Evolutionary conservation across 2,888 invertebrate species (phyloP), one percentile per base, ranked within the genome.

Genomic region (Ischnura elegans): DNA sequence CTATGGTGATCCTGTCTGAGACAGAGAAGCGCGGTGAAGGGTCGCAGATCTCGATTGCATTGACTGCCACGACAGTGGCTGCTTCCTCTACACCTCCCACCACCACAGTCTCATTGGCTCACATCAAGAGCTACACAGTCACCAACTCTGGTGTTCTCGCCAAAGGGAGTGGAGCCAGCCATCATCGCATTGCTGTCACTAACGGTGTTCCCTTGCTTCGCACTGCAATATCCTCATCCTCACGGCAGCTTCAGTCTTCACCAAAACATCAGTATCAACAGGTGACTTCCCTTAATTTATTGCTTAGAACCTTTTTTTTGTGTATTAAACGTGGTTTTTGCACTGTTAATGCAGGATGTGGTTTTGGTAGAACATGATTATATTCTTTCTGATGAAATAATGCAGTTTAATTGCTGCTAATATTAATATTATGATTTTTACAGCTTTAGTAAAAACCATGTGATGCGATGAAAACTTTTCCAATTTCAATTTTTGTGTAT

Each of bases 41-140:
- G 93, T 46, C 96, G 47, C 96, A 97, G 42, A 96, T 97, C 43
- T 96, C 97, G 16, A 97, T 97, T 95, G 97, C 93, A 5, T 29
- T 86, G 16, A 97, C 97, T 6, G 51, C 86, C 76, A 76, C 51
- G 46, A 85, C 95, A 97, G 97, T 97, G 10, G 51, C 86, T 42
- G 51, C 51, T 51, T 87, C 95, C 97, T 95, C 93, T 95, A 95
- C 84, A 94, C 95, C 61, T 46, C 55, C 93, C 19, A 85, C 93
- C 19, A 93, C 93, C 21, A 85, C 93, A 3, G 76, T 93, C 42
- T 84, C 93, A 93, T 84, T 47, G 93, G 90, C 87, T 87, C 93
- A 43, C 93, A 61, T 90, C 43, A 90, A 90, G 43, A 90, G 55
- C 43, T 90, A 90, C 43, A 90, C 90, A 45, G 55, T 90, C n/a